A percentile compares a stretch with the other conserved stretches of the same genome.
phyloP scores from a whole-genome alignment of 2,888 invertebrate species.

The Chymomyza fuscimana region DNA sequence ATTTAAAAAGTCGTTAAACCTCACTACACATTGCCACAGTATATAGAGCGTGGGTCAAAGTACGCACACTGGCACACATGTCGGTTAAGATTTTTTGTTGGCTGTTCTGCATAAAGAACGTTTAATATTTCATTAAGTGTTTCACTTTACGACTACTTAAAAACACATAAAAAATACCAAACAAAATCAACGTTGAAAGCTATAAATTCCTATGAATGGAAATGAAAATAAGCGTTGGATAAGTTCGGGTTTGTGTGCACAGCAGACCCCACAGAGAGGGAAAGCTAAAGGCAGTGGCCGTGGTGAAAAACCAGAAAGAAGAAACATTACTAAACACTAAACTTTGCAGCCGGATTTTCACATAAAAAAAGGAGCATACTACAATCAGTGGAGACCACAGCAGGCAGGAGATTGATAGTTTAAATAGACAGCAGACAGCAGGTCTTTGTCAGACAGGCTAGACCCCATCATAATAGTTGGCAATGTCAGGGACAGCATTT shows the following conservation, averaged over 20 bases:
- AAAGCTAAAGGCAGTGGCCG: background rate
- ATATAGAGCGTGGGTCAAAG: conserved; percentile 35
- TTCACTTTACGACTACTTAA: conserved; percentile 78
- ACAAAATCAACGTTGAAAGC: conserved; percentile 70
- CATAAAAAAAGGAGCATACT: conserved; percentile 54
- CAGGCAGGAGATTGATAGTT: conserved; percentile 6
- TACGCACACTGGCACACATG: conserved; percentile 31
- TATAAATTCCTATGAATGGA: conserved; percentile 61
- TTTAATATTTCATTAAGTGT: conserved; percentile 78
- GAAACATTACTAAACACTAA: conserved; percentile 57
- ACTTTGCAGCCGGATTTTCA: conserved; percentile 75
- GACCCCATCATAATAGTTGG: background rate
- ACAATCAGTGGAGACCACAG: conserved; percentile 22
- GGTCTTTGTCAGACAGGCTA: background rate
- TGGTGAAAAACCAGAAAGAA: background rate
- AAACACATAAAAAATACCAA: conserved; percentile 74
- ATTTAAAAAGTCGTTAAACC: conserved; percentile 71
- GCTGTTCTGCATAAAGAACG: conserved; percentile 60
- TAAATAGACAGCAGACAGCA: background rate
- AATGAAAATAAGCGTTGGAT: conserved; percentile 42
- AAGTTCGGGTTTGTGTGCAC: background rate
- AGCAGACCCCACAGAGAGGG: conserved; percentile 20
- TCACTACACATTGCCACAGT: conserved; percentile 10
- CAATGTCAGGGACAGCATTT: background rate
- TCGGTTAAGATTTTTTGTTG: background rate